Evolutionary conservation across 2,888 invertebrate species (phyloP).

Genomic region (Eremobia ochroleuca): DNA sequence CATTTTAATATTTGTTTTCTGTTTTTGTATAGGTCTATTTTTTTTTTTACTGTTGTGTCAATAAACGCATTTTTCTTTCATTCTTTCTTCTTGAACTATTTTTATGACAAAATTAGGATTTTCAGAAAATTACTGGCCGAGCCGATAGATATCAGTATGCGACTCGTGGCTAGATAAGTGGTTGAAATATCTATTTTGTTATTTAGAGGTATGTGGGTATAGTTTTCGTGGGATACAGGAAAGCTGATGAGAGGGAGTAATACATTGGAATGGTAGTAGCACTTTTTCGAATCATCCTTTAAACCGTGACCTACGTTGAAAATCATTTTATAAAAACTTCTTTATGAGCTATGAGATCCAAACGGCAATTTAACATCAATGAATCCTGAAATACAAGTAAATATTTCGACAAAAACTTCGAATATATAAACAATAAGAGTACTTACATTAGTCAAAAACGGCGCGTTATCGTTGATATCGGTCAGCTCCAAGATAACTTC

Average conservation of each 20-base stretch:
- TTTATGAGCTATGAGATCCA: not conserved
- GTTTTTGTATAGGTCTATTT: no score
- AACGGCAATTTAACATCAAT: not conserved
- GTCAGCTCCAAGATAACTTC: conserved; percentile 93
- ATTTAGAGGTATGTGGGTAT: no score
- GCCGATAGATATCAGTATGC: not conserved
- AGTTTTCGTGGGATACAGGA: not conserved
- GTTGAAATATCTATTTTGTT: not conserved
- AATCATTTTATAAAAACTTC: not conserved
- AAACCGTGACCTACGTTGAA: not conserved
- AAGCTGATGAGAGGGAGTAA: not conserved
- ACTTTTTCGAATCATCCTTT: no score
- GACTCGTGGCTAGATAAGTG: no score
- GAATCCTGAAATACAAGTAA: not conserved
- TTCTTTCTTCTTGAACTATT: not conserved
- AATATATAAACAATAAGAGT: conserved; percentile 8
- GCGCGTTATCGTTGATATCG: conserved; percentile 99
- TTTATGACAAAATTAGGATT: not conserved
- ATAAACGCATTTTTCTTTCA: no score
- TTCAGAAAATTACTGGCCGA: no score
- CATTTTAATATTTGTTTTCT: no score
- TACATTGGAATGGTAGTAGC: not conserved
- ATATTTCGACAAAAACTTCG: not conserved
- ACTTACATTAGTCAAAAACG: conserved; percentile 94
- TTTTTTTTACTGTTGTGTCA: no score